These are phyloP conservation scores for Patagioenas fasciata DNA, from an alignment of 2,113 vertebrate genomes.

Conservation along the genomic window DNA sequence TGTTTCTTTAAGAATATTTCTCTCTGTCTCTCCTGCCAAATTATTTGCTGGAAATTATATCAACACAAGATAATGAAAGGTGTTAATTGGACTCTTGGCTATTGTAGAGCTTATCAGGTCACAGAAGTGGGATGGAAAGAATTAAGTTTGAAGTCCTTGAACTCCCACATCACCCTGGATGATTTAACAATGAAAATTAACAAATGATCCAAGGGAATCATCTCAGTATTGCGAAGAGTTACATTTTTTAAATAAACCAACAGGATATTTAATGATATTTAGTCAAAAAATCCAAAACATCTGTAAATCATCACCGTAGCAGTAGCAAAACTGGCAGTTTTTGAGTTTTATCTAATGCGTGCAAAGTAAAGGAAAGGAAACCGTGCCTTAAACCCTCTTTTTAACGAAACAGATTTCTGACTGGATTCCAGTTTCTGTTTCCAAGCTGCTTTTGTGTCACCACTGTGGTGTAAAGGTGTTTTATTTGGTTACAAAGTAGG, in stretches of 20 bases:
- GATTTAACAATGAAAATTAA: background rate
- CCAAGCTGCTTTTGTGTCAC: background rate
- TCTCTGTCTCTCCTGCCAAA: conserved; percentile 1
- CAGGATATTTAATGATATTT: background rate
- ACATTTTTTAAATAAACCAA: background rate
- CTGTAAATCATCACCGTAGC: background rate
- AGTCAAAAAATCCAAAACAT: background rate
- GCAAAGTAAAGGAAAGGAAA: background rate
- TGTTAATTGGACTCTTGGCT: conserved; percentile 16
- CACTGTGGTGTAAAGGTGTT: background rate
- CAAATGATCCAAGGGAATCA: background rate
- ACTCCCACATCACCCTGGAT: background rate
- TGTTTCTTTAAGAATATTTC: conserved; percentile 16
- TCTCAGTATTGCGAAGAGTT: background rate
- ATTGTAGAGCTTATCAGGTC: background rate
- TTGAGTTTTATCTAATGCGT: background rate
- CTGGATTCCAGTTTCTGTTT: background rate
- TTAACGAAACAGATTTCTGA: background rate
- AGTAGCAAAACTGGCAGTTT: background rate
- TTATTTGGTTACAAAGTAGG: background rate
- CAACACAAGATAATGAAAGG: background rate
- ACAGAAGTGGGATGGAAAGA: background rate
- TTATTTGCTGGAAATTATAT: conserved; percentile 37
- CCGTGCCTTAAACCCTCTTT: background rate
- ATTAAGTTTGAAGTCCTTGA: conserved; percentile 3